These are phyloP conservation scores for Agrochola litura DNA, from an alignment of 2,888 invertebrate genomes.

Conservation along the genomic window DNA sequence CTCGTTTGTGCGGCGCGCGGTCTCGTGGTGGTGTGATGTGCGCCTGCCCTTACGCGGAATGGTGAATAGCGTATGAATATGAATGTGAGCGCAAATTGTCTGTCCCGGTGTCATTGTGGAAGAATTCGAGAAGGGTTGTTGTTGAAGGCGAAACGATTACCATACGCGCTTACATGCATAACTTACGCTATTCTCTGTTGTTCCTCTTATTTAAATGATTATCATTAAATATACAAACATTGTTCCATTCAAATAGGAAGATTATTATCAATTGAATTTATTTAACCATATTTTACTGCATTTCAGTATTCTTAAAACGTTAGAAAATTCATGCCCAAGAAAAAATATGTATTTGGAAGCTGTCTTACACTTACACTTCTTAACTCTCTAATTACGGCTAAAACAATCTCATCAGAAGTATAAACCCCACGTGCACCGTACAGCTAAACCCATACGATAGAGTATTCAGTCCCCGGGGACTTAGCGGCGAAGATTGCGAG, in stretches of 20 bases:
- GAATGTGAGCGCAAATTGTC: conserved; percentile 61
- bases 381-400: not conserved
- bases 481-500: conserved; percentile 13
- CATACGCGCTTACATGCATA: conserved; percentile 18
- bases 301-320: not conserved
- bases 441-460: not conserved
- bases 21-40: conserved; percentile 29
- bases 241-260: not conserved
- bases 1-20: conserved; percentile 56
- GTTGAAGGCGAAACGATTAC: conserved; percentile 54
- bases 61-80: conserved; percentile 53
- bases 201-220: conserved; percentile 12
- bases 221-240: conserved; percentile 18
- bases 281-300: not conserved
- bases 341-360: not conserved
- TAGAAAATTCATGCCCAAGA: not conserved
- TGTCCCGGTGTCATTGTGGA: conserved; percentile 47
- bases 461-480: not conserved
- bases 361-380: not conserved
- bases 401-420: conserved; percentile 2
- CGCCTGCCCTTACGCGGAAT: conserved; percentile 6
- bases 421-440: not conserved
- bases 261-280: not conserved
- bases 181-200: conserved; percentile 9
- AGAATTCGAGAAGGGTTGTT: conserved; percentile 48